These are phyloP conservation scores for Corythoichthys haematopterus DNA, from an alignment of 2,113 vertebrate genomes.

Conservation along the genomic window DNA sequence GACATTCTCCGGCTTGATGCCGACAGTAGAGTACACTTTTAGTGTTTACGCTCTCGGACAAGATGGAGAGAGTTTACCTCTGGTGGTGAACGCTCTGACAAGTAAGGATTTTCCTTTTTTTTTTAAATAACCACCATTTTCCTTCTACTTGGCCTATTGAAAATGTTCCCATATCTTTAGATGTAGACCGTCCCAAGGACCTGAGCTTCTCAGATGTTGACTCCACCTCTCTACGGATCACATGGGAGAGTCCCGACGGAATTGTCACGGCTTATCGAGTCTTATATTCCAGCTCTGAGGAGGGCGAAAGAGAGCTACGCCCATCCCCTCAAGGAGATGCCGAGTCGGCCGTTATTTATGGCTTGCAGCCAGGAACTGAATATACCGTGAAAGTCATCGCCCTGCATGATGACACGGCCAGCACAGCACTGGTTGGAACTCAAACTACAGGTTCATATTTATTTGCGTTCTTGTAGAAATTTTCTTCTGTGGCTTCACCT, in stretches of 20 bases:
- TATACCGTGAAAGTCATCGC: constrained; percentile 96
- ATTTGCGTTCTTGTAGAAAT: not conserved
- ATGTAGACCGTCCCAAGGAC: constrained; percentile 90
- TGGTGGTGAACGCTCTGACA: constrained; percentile 84
- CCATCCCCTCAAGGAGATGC: constrained; percentile 84
- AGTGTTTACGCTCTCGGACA: constrained; percentile 84
- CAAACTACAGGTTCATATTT: constrained; percentile 85
- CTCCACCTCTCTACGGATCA: constrained; percentile 89
- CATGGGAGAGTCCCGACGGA: constrained; percentile 95
- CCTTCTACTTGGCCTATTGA: not conserved
- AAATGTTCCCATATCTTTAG: constrained; percentile 52
- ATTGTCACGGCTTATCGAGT: constrained; percentile 88
- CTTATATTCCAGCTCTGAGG: constrained; percentile 87
- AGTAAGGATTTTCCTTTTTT: constrained; percentile 66
- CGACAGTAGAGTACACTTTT: constrained; percentile 83
- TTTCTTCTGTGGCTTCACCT: not conserved
- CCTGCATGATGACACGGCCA: constrained; percentile 85
- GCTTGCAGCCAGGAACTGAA: constrained; percentile 92
- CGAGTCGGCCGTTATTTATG: constrained; percentile 83
- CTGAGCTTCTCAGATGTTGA: constrained; percentile 91
- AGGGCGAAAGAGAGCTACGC: constrained; percentile 87
- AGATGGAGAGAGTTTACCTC: constrained; percentile 83
- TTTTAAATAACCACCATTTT: not conserved
- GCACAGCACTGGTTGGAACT: constrained; percentile 84
- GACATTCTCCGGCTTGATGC: constrained; percentile 90